These are phyloP conservation scores for Eospalax fontanierii DNA, from an alignment of 2,797 vertebrate species.

Conservation along the genomic window DNA sequence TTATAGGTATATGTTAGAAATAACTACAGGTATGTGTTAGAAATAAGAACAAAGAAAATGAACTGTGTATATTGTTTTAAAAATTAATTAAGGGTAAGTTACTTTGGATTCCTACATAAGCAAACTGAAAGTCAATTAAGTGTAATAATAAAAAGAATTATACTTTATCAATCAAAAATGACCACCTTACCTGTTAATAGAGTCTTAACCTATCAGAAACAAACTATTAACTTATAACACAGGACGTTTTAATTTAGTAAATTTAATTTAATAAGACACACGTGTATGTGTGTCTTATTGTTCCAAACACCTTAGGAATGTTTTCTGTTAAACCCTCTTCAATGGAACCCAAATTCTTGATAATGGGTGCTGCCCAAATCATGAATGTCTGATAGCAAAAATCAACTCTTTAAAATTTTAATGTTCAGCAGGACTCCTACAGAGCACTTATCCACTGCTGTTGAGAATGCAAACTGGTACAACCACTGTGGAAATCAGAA, in stretches of 20 bases:
- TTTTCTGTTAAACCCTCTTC: rapidly evolving
- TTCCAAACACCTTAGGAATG: background rate
- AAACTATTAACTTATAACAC: background rate
- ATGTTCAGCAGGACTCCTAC: background rate
- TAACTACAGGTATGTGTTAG: background rate
- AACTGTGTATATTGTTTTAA: background rate
- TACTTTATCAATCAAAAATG: background rate
- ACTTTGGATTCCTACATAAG: background rate
- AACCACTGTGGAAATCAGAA: no score
- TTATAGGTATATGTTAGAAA: no score
- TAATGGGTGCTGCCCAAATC: background rate
- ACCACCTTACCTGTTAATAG: background rate
- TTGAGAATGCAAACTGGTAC: no score
- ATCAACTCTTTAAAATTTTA: background rate
- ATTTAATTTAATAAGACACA: no score
- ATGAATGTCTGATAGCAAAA: background rate
- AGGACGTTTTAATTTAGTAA: background rate
- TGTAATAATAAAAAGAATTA: background rate
- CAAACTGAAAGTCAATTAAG: background rate
- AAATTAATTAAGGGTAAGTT: background rate
- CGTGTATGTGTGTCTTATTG: background rate
- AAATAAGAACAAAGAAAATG: background rate
- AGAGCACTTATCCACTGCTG: no score
- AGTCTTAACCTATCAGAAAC: background rate
- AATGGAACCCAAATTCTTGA: rapidly evolving